phyloP scores from a whole-genome alignment of 2,888 invertebrate species.

The Troides oblongomaculatus region DNA sequence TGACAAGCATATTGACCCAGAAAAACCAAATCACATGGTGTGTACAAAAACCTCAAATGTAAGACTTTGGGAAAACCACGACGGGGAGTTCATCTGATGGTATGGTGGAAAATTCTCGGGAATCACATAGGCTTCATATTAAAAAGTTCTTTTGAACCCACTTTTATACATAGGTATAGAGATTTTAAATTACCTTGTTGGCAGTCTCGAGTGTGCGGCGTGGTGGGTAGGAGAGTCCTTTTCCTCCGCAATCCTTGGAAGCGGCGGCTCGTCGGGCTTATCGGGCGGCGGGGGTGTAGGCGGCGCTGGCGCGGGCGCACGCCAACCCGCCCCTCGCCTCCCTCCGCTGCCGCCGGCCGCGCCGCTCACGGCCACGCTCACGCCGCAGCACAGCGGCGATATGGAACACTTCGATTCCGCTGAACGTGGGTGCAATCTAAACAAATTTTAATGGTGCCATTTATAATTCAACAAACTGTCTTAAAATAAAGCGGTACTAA shows the following conservation, averaged over 20 bases:
- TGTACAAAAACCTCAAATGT: no score
- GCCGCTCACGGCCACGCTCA: slow-evolving; percentile 60
- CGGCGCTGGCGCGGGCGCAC: slow-evolving; percentile 57
- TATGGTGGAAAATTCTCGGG: no score
- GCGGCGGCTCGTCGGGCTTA: slow-evolving; percentile 68
- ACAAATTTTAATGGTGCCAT: neutral
- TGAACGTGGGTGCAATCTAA: slow-evolving; percentile 91
- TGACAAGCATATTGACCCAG: no score
- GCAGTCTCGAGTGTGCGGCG: slow-evolving; percentile 46
- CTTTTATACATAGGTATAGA: no score
- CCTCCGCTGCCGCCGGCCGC: slow-evolving; percentile 56
- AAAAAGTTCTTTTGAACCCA: no score
- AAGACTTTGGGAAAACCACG: no score
- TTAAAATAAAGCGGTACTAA: no score
- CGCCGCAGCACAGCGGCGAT: slow-evolving; percentile 87
- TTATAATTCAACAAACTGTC: no score
- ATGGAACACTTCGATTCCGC: slow-evolving; percentile 92
- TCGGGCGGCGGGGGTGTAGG: slow-evolving; percentile 63
- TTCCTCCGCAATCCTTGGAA: slow-evolving; percentile 93
- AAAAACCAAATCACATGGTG: no score
- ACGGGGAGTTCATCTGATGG: no score
- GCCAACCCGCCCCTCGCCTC: slow-evolving; percentile 49
- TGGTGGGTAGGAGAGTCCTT: slow-evolving; percentile 89
- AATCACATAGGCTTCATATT: no score
- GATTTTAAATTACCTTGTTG: slow-evolving; percentile 46